Evolutionary conservation across 2,797 vertebrate genomes (phyloP).

Genomic region (Myioborus miniatus): DNA sequence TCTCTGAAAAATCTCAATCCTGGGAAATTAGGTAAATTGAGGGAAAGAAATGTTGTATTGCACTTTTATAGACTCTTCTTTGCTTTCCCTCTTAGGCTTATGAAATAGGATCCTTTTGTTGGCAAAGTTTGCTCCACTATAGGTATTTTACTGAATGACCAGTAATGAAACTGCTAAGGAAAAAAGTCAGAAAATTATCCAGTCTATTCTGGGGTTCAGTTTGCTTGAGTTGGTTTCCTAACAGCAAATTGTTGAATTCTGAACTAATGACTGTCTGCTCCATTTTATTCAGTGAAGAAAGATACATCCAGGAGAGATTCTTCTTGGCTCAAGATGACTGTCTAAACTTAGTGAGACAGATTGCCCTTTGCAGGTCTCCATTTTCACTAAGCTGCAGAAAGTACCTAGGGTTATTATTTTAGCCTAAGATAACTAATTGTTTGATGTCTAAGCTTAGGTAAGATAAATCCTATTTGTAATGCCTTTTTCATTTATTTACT

Average conservation of each 20-base stretch:
- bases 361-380: not conserved
- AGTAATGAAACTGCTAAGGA: not conserved
- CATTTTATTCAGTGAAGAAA: not conserved
- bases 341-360: not conserved
- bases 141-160: not conserved
- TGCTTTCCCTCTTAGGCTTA: not conserved
- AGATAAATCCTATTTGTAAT: not conserved
- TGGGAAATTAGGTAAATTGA: accelerated
- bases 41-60: not conserved
- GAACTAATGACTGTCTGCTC: not conserved
- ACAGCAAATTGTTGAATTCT: not conserved
- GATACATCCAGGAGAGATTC: not conserved
- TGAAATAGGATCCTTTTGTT: not conserved
- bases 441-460: not conserved
- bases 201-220: not conserved
- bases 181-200: not conserved
- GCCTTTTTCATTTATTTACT: slow-evolving; percentile 13
- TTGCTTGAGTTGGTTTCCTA: not conserved
- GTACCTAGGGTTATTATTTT: not conserved
- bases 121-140: not conserved
- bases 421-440: not conserved
- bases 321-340: not conserved
- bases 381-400: slow-evolving; percentile 9
- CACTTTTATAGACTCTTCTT: not conserved
- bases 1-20: not conserved